Evolutionary conservation across 2,888 invertebrate genomes (phyloP).

Genomic region (Tipula helvola): DNA sequence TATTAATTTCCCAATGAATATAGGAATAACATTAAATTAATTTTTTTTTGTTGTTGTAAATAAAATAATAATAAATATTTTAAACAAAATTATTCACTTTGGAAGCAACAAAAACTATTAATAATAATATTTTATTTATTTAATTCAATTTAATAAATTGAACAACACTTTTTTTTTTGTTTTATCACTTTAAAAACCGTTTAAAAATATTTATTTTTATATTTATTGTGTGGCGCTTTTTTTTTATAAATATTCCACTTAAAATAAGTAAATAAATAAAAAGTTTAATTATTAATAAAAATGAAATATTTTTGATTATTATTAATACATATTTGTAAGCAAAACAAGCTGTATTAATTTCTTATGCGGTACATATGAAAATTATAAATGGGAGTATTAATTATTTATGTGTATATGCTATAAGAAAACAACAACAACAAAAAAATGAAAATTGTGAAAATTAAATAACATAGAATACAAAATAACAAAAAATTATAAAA

Average conservation of each 20-base stretch:
- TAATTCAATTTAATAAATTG: background rate
- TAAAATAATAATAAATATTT: background rate
- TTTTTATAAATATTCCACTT: background rate
- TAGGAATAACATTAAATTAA: background rate
- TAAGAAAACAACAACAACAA: background rate
- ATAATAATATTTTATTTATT: background rate
- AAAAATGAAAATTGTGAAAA: background rate
- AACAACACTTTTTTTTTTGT: background rate
- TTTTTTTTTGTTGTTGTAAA: background rate
- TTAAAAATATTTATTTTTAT: background rate
- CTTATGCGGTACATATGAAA: background rate
- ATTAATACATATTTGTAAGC: background rate
- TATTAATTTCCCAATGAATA: background rate
- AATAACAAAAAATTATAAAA: background rate
- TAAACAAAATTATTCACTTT: background rate
- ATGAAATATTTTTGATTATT: background rate
- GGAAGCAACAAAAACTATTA: background rate
- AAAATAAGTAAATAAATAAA: background rate
- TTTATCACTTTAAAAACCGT: background rate
- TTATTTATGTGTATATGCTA: background rate
- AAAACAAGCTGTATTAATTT: background rate
- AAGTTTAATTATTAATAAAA: background rate
- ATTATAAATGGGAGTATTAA: background rate
- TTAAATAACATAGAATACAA: background rate
- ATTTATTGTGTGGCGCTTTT: background rate